These are phyloP conservation scores for Panagrolaimus sp. DNA, from an alignment of 1,140 invertebrate species.

Conservation along the genomic window DNA sequence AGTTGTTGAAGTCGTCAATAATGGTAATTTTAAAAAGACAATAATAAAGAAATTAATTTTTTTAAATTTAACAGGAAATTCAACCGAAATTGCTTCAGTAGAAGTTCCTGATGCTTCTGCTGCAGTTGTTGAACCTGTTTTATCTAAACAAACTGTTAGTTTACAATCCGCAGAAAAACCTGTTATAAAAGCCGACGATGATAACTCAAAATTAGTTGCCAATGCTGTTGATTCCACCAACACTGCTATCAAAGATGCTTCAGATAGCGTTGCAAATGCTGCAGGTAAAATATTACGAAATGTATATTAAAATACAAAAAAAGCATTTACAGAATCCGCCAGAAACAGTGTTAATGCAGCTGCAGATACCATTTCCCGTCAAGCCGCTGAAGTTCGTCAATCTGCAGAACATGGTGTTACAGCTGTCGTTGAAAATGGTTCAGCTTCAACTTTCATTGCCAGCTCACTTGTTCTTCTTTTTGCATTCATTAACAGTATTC, in stretches of 20 bases:
- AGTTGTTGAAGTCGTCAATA: background rate
- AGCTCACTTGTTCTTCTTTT: constrained; percentile 1
- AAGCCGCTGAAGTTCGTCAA: background rate
- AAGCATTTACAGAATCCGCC: background rate
- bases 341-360: background rate
- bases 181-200: background rate
- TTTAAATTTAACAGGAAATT: background rate
- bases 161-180: constrained; percentile 7
- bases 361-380: background rate
- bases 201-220: background rate
- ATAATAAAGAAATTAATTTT: background rate
- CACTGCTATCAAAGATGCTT: background rate
- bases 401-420: background rate
- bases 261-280: constrained; percentile 1
- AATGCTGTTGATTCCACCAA: background rate
- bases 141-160: background rate
- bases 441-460: background rate
- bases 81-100: background rate
- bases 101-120: background rate
- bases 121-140: background rate
- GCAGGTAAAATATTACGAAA: background rate
- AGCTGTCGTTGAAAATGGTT: background rate
- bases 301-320: background rate
- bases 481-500: constrained; percentile 4
- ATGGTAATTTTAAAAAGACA: background rate